These are phyloP conservation scores for Karalla daura DNA, from an alignment of 2,797 vertebrate species.

Conservation along the genomic window DNA sequence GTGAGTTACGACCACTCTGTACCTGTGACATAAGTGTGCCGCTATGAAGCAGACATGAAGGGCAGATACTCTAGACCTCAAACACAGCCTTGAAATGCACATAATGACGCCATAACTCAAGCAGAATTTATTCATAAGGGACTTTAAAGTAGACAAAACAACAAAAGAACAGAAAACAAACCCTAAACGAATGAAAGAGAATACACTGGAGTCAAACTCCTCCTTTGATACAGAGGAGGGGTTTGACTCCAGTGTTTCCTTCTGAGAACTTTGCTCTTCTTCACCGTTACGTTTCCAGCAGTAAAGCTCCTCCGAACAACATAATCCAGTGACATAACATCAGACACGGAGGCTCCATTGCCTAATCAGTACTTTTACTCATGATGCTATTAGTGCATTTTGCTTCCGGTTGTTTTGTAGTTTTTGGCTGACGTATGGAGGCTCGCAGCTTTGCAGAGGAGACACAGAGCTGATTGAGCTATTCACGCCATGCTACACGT, in stretches of 20 bases:
- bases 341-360: background rate
- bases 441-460: background rate
- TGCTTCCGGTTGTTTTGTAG: background rate
- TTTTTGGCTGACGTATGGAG: background rate
- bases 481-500: background rate
- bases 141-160: background rate
- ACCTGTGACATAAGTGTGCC: background rate
- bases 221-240: too few relatives aligned
- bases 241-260: too few relatives aligned
- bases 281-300: too few relatives aligned
- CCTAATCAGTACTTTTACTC: background rate
- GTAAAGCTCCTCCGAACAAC: too few relatives aligned
- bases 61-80: background rate
- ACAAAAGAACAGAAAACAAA: background rate
- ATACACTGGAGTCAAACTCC: too few relatives aligned
- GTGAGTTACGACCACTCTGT: background rate
- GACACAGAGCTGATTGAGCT: background rate
- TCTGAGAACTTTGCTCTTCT: too few relatives aligned
- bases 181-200: too few relatives aligned
- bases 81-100: slow-evolving; percentile 14
- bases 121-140: background rate
- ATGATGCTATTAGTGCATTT: background rate
- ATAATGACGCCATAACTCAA: slow-evolving; percentile 5
- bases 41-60: slow-evolving; percentile 18
- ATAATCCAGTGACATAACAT: background rate